These are phyloP conservation scores for Standfussiana lucernea DNA, from an alignment of 2,888 invertebrate species.

Conservation along the genomic window DNA sequence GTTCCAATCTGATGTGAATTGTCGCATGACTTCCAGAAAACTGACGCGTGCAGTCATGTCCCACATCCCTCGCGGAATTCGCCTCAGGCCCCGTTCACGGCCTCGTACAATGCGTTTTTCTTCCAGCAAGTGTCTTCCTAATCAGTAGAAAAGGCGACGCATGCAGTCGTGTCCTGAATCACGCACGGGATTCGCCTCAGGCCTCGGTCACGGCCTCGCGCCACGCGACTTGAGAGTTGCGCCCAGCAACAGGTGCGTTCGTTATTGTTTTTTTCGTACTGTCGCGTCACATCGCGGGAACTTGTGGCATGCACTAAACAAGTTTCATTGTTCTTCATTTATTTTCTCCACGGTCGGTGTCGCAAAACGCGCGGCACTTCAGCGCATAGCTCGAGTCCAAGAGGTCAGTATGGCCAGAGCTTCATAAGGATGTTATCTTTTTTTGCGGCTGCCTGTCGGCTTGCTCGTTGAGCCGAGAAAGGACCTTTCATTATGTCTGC, in stretches of 20 bases:
- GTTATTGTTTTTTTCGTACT: too few relatives aligned
- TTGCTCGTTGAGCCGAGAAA: slow-evolving; percentile 69
- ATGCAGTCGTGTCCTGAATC: too few relatives aligned
- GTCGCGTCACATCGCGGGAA: not conserved
- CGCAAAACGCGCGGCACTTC: not conserved
- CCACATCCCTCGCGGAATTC: not conserved
- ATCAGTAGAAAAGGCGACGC: too few relatives aligned
- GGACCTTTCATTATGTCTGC: slow-evolving; percentile 57
- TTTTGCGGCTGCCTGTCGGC: slow-evolving; percentile 58
- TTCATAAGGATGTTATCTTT: slow-evolving; percentile 60
- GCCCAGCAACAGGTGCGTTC: not conserved
- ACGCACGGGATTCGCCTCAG: too few relatives aligned
- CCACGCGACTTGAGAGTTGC: not conserved
- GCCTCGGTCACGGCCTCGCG: not conserved
- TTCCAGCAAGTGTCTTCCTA: too few relatives aligned
- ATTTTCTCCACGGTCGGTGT: not conserved
- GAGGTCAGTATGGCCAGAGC: not conserved
- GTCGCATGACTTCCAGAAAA: not conserved
- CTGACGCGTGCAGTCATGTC: not conserved
- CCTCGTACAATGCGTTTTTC: too few relatives aligned
- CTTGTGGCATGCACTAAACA: not conserved
- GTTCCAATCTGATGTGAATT: not conserved
- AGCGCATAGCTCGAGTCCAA: not conserved
- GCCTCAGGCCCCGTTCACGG: not conserved
- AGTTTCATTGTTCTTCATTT: not conserved